phyloP scores from a whole-genome alignment of 2,797 vertebrate genomes.

The Danio tinwini region DNA sequence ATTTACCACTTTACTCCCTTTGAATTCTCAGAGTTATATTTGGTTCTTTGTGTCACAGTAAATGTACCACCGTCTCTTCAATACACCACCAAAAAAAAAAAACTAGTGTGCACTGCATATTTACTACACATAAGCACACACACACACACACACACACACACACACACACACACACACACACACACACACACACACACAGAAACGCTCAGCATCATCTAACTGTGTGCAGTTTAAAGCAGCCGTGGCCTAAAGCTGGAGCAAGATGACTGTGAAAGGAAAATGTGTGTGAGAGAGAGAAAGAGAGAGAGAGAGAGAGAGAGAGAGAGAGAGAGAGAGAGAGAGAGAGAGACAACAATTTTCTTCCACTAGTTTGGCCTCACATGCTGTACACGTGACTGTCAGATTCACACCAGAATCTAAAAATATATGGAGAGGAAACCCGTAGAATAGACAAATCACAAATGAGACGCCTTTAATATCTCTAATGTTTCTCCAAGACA shows the following conservation, averaged over 20 bases:
- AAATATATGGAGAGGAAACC: constrained; percentile 14
- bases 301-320: constrained; percentile 28
- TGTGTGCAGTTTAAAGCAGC: constrained; percentile 46
- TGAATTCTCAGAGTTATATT: constrained; percentile 26
- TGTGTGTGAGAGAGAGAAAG: constrained; percentile 30
- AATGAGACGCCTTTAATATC: background rate
- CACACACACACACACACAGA: constrained; percentile 14
- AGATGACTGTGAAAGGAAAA: constrained; percentile 22
- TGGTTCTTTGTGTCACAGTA: constrained; percentile 31
- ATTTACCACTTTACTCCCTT: constrained; percentile 1
- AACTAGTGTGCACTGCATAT: constrained; percentile 8
- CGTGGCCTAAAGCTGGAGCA: constrained; percentile 51
- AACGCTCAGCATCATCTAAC: constrained; percentile 45
- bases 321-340: constrained; percentile 31
- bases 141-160: constrained; percentile 19
- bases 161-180: constrained; percentile 23
- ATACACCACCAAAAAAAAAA: constrained; percentile 20
- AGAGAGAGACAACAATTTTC: constrained; percentile 25
- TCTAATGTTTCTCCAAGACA: background rate
- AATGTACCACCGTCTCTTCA: constrained; percentile 39
- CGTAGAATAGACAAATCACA: constrained; percentile 23
- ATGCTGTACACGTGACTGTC: constrained; percentile 48
- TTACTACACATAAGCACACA: constrained; percentile 22
- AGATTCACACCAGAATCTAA: constrained; percentile 35
- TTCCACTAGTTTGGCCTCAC: constrained; percentile 54